Base-by-base conservation (phyloP, 2,888 invertebrate genomes). In the Chloroclysta siterata region DNA sequence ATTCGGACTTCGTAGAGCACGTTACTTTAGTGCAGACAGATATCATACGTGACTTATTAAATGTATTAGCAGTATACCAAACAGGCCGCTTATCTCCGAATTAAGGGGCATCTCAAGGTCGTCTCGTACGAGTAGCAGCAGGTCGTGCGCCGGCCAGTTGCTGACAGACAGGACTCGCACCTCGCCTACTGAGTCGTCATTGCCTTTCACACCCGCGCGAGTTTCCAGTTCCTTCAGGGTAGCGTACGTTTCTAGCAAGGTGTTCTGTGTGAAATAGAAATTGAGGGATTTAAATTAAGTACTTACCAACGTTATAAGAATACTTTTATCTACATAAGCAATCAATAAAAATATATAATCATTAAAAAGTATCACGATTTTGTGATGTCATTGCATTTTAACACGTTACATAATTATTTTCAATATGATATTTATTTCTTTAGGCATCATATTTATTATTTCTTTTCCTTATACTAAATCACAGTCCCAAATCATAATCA, bases 81-180 rank as follows among this genome's bases (percentile, higher is more conserved):
- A 81, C 51, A 82, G 42, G 29, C 88, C 85, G 62, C 72, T 79
- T 63, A 85, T 79, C 54, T 89, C 87, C 0, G 79, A 70, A 62
- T 79, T 76, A 58, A 76, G 28, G 8, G 81, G 77, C 70, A 77
- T 63, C 15, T 79, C 72, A 17, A 83, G 67, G 68, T 88, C 86
- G 28, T 84, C 82, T 6, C 87, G 79, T 8, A 89, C 68, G 1
- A 89, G 79, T 62, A 90, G 70, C 36, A 90, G 76, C 59, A 91
- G 73, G 67, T 91, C 90, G 59, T 90, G 86, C 0, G 88, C 83
- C 0, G 89, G 83, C 91, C 91, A 91, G 39, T 75, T 73, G 36
- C 78, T 87, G 47, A 93, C 82, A 1, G 93, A 90, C 52, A 94
- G 70, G 6, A 87, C 70, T 1, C 89, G 83, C 5, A 94, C 73